Percentiles rank a stretch among this genome's conserved stretches.
Evolutionary conservation across 2,888 invertebrate genomes (phyloP).

Genomic region (Crocallis elinguaria): DNA sequence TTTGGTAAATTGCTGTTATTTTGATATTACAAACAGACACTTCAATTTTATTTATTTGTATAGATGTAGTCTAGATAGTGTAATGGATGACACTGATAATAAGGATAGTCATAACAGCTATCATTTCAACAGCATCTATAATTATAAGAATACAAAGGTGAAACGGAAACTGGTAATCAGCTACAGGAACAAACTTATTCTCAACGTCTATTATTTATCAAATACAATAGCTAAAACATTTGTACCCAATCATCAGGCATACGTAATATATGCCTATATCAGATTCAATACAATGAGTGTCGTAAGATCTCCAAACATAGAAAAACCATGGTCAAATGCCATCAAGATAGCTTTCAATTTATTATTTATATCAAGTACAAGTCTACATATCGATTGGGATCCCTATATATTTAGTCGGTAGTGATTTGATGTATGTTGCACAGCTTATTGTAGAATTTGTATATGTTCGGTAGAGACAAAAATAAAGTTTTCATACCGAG

Average conservation of each 20-base stretch:
- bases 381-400: no score
- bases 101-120: no score
- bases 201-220: conserved; percentile 6
- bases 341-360: conserved; percentile 70
- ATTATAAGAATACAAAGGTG: neutral
- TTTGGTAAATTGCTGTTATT: no score
- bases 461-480: neutral
- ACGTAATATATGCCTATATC: conserved; percentile 25
- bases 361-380: conserved; percentile 9
- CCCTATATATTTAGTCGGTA: no score
- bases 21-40: no score
- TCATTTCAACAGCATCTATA: no score
- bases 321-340: conserved; percentile 74
- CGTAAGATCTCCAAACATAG: conserved; percentile 64
- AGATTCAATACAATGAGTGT: conserved; percentile 54
- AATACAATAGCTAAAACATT: conserved; percentile 16
- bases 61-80: no score
- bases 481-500: no score
- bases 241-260: conserved; percentile 21
- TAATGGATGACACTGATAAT: no score
- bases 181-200: conserved; percentile 6
- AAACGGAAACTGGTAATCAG: conserved; percentile 23
- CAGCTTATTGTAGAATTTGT: neutral
- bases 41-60: no score
- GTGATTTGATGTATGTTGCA: no score